A percentile compares a stretch with the other conserved stretches of the same genome.
Evolutionary conservation across 2,888 invertebrate genomes (phyloP).

Genomic region (Eupeodes luniger): DNA sequence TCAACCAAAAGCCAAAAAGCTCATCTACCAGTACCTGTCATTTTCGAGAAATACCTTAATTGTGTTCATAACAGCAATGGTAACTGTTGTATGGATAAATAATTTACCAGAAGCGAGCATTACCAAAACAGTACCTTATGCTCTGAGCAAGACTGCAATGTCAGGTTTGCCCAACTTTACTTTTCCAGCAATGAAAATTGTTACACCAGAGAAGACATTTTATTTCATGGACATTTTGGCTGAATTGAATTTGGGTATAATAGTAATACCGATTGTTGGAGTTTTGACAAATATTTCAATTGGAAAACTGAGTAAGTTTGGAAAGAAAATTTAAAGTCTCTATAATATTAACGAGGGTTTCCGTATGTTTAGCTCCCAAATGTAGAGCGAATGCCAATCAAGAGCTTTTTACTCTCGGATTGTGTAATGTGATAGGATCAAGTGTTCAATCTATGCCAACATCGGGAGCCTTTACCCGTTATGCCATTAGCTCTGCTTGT

Average conservation of each 20-base stretch:
- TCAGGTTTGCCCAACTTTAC: conserved; percentile 89
- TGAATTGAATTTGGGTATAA: conserved; percentile 90
- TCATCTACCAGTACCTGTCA: conserved; percentile 88
- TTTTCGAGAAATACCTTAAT: conserved; percentile 92
- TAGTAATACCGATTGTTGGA: conserved; percentile 93
- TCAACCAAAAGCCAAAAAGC: conserved; percentile 42
- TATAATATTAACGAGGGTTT: not conserved
- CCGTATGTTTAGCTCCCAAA: conserved; percentile 86
- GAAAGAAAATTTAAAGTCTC: too few relatives aligned
- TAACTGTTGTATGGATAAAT: conserved; percentile 85
- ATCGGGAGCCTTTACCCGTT: conserved; percentile 93
- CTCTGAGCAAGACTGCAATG: conserved; percentile 85
- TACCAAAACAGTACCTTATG: conserved; percentile 86
- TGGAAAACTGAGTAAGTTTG: conserved; percentile 93
- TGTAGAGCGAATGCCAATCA: conserved; percentile 93
- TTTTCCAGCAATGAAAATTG: conserved; percentile 87
- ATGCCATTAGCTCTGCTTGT: conserved; percentile 94
- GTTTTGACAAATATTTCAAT: conserved; percentile 97
- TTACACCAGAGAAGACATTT: conserved; percentile 85
- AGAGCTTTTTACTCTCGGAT: conserved; percentile 93
- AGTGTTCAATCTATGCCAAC: conserved; percentile 95
- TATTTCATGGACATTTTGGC: conserved; percentile 88
- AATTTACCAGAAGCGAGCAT: conserved; percentile 79
- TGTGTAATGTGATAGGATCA: conserved; percentile 92
- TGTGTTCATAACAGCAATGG: conserved; percentile 87